phyloP scores from a whole-genome alignment of 2,888 invertebrate species.

The Zygaena filipendulae region DNA sequence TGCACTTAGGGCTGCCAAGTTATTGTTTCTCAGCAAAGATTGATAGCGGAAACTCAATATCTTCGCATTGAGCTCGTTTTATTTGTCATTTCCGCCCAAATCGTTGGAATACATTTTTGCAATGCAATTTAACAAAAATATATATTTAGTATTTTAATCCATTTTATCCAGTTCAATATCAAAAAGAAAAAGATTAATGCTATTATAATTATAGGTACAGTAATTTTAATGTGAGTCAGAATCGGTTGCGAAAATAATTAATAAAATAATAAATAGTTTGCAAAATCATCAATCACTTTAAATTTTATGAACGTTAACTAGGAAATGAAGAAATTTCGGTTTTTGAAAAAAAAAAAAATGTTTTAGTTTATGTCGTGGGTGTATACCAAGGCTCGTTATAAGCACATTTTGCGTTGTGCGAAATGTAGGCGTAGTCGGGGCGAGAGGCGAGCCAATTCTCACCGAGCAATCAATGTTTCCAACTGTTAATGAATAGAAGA shows the following conservation, averaged over 20 bases:
- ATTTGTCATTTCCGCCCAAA: constrained; percentile 48
- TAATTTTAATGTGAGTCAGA: constrained; percentile 20
- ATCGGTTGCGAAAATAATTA: constrained; percentile 23
- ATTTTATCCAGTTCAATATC: constrained; percentile 18
- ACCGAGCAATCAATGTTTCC: constrained; percentile 31
- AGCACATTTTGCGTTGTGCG: constrained; percentile 52
- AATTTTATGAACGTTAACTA: constrained; percentile 37
- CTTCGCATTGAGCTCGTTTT: constrained; percentile 34
- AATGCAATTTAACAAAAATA: constrained; percentile 19
- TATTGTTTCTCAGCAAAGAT: constrained; percentile 45
- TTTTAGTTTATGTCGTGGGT: constrained; percentile 35
- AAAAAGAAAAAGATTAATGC: constrained; percentile 36
- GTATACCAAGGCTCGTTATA: constrained; percentile 49
- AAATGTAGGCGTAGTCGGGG: constrained; percentile 42
- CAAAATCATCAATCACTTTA: constrained; percentile 43
- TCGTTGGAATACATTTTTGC: constrained; percentile 28
- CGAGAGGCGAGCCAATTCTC: constrained; percentile 24
- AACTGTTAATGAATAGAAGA: constrained; percentile 35
- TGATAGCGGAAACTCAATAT: constrained; percentile 52
- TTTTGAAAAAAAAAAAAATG: constrained; percentile 15
- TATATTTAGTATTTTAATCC: too few species aligned
- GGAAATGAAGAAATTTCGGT: constrained; percentile 27
- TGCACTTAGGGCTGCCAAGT: constrained; percentile 23
- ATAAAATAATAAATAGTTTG: constrained; percentile 19
- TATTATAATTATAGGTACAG: constrained; percentile 41